A percentile compares a stretch with the other conserved stretches of the same genome.
Evolutionary conservation across 2,888 invertebrate species (phyloP).

Genomic region (Dynastes maya): DNA sequence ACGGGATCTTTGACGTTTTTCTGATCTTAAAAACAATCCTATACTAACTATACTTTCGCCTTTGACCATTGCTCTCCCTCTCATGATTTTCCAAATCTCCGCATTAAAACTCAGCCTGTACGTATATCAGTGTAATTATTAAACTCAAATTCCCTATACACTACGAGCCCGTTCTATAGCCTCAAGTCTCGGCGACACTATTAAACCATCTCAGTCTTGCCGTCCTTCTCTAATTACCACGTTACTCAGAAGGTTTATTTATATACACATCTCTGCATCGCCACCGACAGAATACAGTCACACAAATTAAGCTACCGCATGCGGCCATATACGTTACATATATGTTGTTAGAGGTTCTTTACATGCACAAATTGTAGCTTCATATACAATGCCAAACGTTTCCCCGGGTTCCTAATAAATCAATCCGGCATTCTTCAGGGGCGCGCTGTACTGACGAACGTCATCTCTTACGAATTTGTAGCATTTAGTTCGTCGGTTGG

Average conservation of each 20-base stretch:
- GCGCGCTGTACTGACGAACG: slow-evolving; percentile 22
- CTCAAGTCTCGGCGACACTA: not conserved
- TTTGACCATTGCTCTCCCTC: no score
- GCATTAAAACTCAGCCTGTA: no score
- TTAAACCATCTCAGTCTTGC: not conserved
- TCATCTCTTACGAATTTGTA: slow-evolving; percentile 40
- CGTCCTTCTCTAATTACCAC: slow-evolving; percentile 20
- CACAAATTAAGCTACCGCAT: not conserved
- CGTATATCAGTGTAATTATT: no score
- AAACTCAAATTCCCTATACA: no score
- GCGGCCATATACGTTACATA: not conserved
- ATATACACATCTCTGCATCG: not conserved
- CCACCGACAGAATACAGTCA: not conserved
- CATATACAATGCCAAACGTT: not conserved
- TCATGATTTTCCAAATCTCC: no score
- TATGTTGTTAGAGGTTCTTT: not conserved
- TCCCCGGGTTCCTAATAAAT: slow-evolving; percentile 16
- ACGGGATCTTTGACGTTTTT: no score
- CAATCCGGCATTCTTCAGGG: slow-evolving; percentile 41
- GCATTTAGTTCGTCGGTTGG: slow-evolving; percentile 31
- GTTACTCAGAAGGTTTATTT: slow-evolving; percentile 12
- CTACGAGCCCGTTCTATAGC: not conserved
- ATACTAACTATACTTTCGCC: no score
- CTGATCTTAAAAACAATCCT: no score
- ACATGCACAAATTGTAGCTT: not conserved